Conservation (phyloP, 1,140 invertebrate genomes). For the Drosophila albomicans region DNA sequence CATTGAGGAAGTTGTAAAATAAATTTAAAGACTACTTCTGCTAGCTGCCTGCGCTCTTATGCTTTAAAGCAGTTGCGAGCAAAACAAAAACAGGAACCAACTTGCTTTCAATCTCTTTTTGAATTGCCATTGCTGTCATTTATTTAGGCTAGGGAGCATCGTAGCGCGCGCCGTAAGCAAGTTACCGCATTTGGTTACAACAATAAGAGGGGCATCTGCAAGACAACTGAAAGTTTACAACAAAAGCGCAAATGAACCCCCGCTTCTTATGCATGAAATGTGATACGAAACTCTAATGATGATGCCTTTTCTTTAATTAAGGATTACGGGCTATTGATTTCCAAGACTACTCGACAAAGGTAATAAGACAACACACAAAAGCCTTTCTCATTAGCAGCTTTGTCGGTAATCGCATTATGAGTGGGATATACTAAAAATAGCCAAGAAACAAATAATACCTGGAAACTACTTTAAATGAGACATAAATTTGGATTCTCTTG, state of each 20-base stretch:
- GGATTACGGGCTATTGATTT: background rate
- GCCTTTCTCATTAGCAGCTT: background rate
- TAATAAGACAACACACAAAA: background rate
- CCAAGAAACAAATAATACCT: no score
- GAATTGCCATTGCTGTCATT: constrained; percentile 38
- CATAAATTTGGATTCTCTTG: background rate
- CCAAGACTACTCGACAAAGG: background rate
- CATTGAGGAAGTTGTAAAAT: constrained; percentile 73
- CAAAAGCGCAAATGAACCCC: background rate
- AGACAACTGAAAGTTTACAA: constrained; percentile 13
- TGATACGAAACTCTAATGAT: background rate
- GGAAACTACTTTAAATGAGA: no score
- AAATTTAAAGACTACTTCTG: constrained; percentile 61
- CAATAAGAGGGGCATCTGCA: constrained; percentile 27
- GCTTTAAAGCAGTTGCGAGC: constrained; percentile 25
- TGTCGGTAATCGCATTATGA: background rate
- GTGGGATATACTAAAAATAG: no score
- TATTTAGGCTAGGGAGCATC: background rate
- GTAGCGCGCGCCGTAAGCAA: background rate
- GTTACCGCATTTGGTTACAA: constrained; percentile 30
- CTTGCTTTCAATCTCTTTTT: constrained; percentile 38
- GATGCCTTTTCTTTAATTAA: constrained; percentile 2
- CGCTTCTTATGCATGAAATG: background rate
- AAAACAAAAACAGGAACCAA: constrained; percentile 32
- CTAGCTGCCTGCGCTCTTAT: background rate